These are phyloP conservation scores for Leptoclinus maculatus DNA, from an alignment of 2,797 vertebrate genomes.

Conservation along the genomic window DNA sequence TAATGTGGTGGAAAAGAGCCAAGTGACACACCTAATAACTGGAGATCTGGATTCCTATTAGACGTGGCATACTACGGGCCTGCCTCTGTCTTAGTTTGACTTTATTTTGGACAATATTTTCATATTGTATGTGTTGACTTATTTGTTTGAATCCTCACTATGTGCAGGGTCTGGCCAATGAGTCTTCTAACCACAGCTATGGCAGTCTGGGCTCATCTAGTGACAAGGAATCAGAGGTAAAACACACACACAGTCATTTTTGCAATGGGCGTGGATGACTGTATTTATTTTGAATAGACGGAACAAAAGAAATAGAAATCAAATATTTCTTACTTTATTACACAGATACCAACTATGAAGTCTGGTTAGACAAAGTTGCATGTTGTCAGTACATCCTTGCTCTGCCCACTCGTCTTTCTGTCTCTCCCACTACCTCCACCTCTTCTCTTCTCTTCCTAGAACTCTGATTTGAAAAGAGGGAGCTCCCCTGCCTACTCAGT, in stretches of 20 bases:
- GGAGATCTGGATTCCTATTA: conserved; percentile 50
- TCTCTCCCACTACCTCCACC: conserved; percentile 62
- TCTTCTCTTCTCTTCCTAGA: conserved; percentile 68
- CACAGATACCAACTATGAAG: not conserved
- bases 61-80: conserved; percentile 10
- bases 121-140: not conserved
- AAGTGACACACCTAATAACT: conserved; percentile 62
- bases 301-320: not conserved
- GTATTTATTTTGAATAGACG: not conserved
- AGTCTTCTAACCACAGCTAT: conserved; percentile 99
- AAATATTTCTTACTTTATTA: not conserved
- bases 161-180: conserved; percentile 93
- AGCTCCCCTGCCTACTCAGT: conserved; percentile 88
- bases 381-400: conserved; percentile 25
- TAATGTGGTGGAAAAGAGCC: conserved; percentile 31
- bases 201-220: conserved; percentile 98
- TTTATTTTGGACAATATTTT: conserved; percentile 2
- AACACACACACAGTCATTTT: not conserved
- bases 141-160: conserved; percentile 37
- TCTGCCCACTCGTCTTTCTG: conserved; percentile 52
- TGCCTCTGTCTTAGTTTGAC: conserved; percentile 28
- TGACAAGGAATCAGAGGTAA: conserved; percentile 99
- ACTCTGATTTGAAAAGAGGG: conserved; percentile 86
- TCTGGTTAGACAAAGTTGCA: conserved; percentile 10
- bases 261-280: not conserved